Percentiles rank a stretch among this genome's conserved stretches.
phyloP scores from a whole-genome alignment of 2,888 invertebrate genomes.

The Amblyjoppa fuscipennis region DNA sequence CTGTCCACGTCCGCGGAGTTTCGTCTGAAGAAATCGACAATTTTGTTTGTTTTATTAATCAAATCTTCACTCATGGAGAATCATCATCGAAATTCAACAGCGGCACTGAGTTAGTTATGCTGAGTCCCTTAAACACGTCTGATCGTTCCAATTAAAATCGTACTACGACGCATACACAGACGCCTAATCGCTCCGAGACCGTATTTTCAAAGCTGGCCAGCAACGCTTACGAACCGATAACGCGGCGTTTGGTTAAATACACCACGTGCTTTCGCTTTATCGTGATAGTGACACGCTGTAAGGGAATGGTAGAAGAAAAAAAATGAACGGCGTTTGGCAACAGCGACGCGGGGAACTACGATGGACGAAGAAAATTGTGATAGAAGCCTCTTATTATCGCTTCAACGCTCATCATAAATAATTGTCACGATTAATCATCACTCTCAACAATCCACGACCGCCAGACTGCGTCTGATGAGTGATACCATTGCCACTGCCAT shows the following conservation, averaged over 20 bases:
- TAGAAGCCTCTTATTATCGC: conserved; percentile 10
- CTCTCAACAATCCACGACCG: conserved; percentile 9
- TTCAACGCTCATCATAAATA: conserved; percentile 33
- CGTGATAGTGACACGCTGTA: conserved; percentile 5
- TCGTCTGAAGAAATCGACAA: conserved; percentile 70
- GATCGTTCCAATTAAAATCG: background rate
- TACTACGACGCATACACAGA: background rate
- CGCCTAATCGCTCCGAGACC: background rate
- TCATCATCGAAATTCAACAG: background rate
- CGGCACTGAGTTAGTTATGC: background rate
- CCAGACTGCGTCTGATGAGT: background rate
- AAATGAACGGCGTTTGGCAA: background rate
- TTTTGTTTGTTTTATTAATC: no score
- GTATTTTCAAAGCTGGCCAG: background rate
- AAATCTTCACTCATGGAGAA: background rate
- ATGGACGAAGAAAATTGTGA: conserved; percentile 11
- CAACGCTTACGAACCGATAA: background rate
- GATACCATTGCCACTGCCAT: conserved; percentile 12
- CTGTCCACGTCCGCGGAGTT: conserved; percentile 70
- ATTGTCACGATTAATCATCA: conserved; percentile 31
- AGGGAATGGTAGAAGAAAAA: background rate
- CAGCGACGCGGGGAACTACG: background rate
- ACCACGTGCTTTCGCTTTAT: background rate
- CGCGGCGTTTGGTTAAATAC: background rate
- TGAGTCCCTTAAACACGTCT: background rate